phyloP scores from a whole-genome alignment of 2,113 vertebrate species.

The Poeciliopsis retropinna region DNA sequence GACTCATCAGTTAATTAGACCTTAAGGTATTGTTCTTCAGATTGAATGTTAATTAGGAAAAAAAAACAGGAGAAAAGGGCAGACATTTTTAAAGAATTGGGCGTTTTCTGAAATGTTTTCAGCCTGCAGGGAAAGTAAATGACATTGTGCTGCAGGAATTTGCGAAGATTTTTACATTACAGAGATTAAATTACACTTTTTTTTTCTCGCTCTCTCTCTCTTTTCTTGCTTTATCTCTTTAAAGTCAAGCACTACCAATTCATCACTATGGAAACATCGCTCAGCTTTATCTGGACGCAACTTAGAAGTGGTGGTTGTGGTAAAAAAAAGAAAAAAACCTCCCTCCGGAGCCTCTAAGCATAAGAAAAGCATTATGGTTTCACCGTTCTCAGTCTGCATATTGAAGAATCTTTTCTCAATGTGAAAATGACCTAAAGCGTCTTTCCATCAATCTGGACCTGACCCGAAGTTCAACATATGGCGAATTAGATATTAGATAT shows the following conservation, averaged over 20 bases:
- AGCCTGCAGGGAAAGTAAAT: neutral
- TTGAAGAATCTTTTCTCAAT: neutral
- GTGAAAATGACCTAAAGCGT: neutral
- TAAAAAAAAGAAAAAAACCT: neutral
- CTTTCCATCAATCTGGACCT: no score
- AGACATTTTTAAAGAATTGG: neutral
- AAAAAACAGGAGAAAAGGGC: neutral
- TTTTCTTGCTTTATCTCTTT: neutral
- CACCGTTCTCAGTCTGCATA: neutral
- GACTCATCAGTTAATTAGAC: slow-evolving; percentile 9
- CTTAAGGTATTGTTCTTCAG: neutral
- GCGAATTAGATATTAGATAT: no score
- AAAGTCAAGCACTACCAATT: slow-evolving; percentile 5
- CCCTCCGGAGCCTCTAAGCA: neutral
- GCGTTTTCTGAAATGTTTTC: no score
- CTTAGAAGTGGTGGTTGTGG: neutral
- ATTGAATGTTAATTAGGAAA: neutral
- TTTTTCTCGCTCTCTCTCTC: neutral
- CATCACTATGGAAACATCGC: neutral
- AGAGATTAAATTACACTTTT: neutral
- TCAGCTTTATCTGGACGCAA: neutral
- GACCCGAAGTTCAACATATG: no score
- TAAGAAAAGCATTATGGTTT: neutral
- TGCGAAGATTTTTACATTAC: neutral
- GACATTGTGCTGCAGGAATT: neutral